phyloP scores from a whole-genome alignment of 2,113 vertebrate genomes.

The Equus przewalskii region DNA sequence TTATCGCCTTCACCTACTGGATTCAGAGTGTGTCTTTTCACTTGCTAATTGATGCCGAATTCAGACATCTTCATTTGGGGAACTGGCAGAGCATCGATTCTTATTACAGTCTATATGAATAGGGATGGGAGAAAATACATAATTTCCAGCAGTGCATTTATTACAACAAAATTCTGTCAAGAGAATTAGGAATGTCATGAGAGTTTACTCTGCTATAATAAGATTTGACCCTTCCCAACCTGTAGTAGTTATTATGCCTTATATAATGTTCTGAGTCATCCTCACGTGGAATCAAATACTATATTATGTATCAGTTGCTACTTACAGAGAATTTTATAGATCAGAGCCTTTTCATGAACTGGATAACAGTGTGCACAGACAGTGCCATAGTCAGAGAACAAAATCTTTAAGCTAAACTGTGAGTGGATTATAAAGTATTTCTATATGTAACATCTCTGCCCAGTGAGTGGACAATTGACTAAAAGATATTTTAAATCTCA shows the following conservation, averaged over 20 bases:
- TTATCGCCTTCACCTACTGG: neutral
- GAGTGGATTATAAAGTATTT: neutral
- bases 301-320: neutral
- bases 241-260: neutral
- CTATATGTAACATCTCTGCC: neutral
- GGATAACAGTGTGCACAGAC: neutral
- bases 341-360: neutral
- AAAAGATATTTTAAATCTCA: conserved; percentile 44
- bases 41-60: conserved; percentile 18
- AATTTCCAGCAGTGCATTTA: conserved; percentile 3
- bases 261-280: neutral
- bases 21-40: conserved; percentile 35
- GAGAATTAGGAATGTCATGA: neutral
- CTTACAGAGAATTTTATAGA: neutral
- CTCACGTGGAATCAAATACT: neutral
- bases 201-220: neutral
- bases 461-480: neutral
- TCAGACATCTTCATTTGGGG: neutral
- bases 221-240: neutral
- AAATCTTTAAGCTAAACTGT: neutral
- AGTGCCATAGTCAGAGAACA: neutral
- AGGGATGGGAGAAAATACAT: neutral
- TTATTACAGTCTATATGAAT: neutral
- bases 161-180: conserved; percentile 1
- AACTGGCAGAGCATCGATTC: neutral